Conservation (phyloP, 2,888 invertebrate species). For the Polyommatus icarus region DNA sequence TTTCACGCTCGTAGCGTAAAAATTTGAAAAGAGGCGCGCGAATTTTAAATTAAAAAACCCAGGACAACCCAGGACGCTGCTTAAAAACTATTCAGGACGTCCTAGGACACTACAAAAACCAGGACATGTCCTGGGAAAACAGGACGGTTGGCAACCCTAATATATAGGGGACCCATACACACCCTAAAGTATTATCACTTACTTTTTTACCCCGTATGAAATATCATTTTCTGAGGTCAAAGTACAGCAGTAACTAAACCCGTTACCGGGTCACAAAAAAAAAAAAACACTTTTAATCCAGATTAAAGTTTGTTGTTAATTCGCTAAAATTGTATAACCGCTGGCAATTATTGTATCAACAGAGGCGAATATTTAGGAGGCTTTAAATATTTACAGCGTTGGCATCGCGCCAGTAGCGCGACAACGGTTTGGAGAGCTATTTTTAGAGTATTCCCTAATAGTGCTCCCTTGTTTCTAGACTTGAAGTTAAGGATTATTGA, state of each 20-base stretch:
- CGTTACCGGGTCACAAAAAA: background rate
- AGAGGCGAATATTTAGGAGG: slow-evolving; percentile 20
- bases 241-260: background rate
- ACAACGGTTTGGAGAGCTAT: background rate
- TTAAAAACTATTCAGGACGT: too few species aligned
- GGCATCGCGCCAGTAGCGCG: background rate
- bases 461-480: background rate
- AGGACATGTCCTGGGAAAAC: too few species aligned
- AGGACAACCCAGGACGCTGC: too few species aligned
- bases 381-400: slow-evolving; percentile 15
- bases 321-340: slow-evolving; percentile 11
- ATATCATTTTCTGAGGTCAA: background rate
- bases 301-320: slow-evolving; percentile 22
- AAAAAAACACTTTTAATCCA: background rate
- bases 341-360: slow-evolving; percentile 24
- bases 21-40: too few species aligned
- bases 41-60: too few species aligned
- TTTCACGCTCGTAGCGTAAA: too few species aligned
- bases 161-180: too few species aligned
- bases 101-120: too few species aligned
- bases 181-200: too few species aligned
- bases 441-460: slow-evolving; percentile 24
- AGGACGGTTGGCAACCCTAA: too few species aligned
- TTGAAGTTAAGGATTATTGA: background rate
- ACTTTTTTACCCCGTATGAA: background rate